A percentile compares a stretch with the other conserved stretches of the same genome.
Evolutionary conservation across 2,113 vertebrate species (phyloP).

Genomic region (Scomber colias): DNA sequence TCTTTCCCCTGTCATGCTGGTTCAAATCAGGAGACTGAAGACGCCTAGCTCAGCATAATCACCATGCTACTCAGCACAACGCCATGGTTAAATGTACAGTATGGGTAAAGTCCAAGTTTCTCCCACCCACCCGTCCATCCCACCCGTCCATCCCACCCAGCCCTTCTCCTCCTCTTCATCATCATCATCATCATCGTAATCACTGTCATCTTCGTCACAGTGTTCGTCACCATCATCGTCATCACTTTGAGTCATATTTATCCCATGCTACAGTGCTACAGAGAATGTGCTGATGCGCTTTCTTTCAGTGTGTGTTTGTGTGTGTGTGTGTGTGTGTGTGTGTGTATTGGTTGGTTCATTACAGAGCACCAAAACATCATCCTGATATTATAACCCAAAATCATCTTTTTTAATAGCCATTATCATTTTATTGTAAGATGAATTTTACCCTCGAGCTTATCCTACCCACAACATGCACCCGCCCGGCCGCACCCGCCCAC

Average conservation of each 20-base stretch:
- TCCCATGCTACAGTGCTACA: background rate
- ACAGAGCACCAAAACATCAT: background rate
- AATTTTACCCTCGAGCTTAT: background rate
- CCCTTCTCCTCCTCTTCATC: conserved; percentile 6
- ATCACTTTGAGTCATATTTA: conserved; percentile 45
- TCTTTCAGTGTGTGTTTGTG: background rate
- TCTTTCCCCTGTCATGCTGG: conserved; percentile 46
- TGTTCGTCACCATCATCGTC: conserved; percentile 47
- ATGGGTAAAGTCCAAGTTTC: conserved; percentile 11
- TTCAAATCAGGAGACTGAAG: conserved; percentile 57
- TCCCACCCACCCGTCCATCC: conserved; percentile 11
- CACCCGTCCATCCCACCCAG: background rate
- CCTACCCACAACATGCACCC: background rate
- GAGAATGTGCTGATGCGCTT: conserved; percentile 50
- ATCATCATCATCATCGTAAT: conserved; percentile 9
- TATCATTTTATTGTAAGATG: background rate
- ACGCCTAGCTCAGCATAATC: conserved; percentile 65
- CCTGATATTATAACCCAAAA: background rate
- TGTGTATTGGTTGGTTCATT: background rate
- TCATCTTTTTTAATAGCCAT: background rate
- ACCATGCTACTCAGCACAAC: conserved; percentile 68
- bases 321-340: background rate
- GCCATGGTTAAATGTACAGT: conserved; percentile 26
- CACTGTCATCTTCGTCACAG: background rate
- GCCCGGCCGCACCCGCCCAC: background rate